phyloP scores from a whole-genome alignment of 2,797 vertebrate species.

The Catharus ustulatus region DNA sequence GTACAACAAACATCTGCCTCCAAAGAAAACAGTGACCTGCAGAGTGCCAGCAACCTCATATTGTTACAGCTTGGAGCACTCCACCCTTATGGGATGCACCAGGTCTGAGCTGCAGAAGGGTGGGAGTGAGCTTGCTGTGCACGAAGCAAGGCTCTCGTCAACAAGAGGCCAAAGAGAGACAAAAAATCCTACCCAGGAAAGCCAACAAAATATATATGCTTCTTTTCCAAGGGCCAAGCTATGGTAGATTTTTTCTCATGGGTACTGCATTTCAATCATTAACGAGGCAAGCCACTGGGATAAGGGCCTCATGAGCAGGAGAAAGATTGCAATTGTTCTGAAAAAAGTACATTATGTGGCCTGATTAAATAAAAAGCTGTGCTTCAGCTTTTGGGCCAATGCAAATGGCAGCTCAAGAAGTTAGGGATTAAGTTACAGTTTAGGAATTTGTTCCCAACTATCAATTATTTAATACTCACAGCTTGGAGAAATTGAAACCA shows the following conservation, averaged over 20 bases:
- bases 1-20: not conserved
- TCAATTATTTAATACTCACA: conserved; percentile 44
- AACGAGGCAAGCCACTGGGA: not conserved
- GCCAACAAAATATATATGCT: not conserved
- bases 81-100: not conserved
- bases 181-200: conserved; percentile 35
- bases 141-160: not conserved
- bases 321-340: not conserved
- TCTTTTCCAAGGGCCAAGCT: not conserved
- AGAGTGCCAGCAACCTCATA: not conserved
- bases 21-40: conserved; percentile 19
- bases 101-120: not conserved
- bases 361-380: conserved; percentile 34
- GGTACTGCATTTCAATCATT: not conserved
- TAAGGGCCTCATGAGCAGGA: not conserved
- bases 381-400: not conserved
- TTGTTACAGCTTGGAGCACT: conserved; percentile 16
- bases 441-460: conserved; percentile 17
- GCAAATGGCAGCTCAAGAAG: not conserved
- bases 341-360: not conserved
- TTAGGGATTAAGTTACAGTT: conserved; percentile 9
- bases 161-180: not conserved
- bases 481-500: conserved; percentile 19
- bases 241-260: conserved; percentile 33
- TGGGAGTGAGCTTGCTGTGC: not conserved